Conservation (phyloP, 2,888 invertebrate species). For the Pandemis heparana region DNA sequence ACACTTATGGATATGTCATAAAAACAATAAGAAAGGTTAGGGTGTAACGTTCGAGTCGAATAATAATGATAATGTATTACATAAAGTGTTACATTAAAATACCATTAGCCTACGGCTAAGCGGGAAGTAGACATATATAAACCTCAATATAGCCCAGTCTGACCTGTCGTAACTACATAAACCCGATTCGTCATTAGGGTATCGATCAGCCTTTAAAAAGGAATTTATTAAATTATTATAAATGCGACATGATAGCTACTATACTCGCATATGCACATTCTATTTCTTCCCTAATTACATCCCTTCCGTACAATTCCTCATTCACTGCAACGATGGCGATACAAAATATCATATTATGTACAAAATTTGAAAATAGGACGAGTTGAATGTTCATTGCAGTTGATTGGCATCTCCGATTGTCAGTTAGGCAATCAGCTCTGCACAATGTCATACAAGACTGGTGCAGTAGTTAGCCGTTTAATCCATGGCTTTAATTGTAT, state of each 20-base stretch:
- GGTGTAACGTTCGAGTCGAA: conserved; percentile 3
- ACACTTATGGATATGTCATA: neutral
- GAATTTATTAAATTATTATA: neutral
- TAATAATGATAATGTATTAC: conserved; percentile 26
- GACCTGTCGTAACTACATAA: conserved; percentile 28
- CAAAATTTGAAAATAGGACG: too few relatives aligned
- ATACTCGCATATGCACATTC: neutral
- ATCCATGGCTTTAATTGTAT: neutral
- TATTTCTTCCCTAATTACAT: neutral
- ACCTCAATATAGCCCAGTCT: conserved; percentile 9
- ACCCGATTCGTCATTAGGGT: conserved; percentile 4
- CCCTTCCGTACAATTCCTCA: too few relatives aligned
- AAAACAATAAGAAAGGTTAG: conserved; percentile 9
- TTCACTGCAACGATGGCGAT: too few relatives aligned
- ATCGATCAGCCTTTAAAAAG: conserved; percentile 10
- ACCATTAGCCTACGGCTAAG: conserved; percentile 23
- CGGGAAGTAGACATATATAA: conserved; percentile 9
- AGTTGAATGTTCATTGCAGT: neutral
- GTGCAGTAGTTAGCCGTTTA: conserved; percentile 8
- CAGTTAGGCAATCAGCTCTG: neutral
- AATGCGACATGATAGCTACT: neutral
- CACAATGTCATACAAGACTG: neutral
- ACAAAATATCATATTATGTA: too few relatives aligned
- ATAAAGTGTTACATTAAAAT: conserved; percentile 33
- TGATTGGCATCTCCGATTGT: neutral